Percentiles rank a stretch among this genome's conserved stretches.
Evolutionary conservation across 2,888 invertebrate species (phyloP).

Genomic region (Tholera decimalis): DNA sequence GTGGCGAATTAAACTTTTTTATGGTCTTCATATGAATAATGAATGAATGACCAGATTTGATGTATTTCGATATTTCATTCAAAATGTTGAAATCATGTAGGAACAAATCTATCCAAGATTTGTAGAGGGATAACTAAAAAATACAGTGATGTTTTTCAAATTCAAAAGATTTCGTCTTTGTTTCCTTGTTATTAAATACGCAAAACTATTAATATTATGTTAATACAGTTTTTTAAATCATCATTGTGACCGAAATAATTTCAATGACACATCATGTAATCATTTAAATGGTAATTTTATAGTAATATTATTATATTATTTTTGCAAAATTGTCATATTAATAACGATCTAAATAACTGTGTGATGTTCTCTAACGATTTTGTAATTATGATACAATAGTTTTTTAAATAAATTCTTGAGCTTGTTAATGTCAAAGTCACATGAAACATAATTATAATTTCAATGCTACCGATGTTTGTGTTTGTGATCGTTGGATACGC

Average conservation of each 20-base stretch:
- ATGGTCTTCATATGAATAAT: no score
- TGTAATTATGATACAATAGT: slow-evolving; percentile 3
- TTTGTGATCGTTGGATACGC: slow-evolving; percentile 4
- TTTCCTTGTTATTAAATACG: background rate
- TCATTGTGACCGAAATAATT: background rate
- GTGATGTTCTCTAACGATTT: background rate
- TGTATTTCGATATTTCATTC: no score
- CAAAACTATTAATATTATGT: background rate
- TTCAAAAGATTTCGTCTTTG: no score
- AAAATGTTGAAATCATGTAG: no score
- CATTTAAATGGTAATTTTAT: background rate
- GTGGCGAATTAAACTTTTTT: background rate
- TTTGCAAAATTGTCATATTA: background rate
- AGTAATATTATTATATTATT: background rate
- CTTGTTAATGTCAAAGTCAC: slow-evolving; percentile 38
- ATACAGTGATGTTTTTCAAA: no score
- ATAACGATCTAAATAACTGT: background rate
- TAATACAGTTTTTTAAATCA: background rate
- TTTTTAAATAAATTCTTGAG: slow-evolving; percentile 10
- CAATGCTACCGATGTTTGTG: slow-evolving; percentile 42
- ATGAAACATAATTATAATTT: slow-evolving; percentile 30
- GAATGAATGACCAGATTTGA: no score
- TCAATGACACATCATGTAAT: background rate
- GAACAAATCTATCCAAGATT: no score
- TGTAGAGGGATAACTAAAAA: no score